phyloP scores from a whole-genome alignment of 2,113 vertebrate genomes.

The Phaethon lepturus region DNA sequence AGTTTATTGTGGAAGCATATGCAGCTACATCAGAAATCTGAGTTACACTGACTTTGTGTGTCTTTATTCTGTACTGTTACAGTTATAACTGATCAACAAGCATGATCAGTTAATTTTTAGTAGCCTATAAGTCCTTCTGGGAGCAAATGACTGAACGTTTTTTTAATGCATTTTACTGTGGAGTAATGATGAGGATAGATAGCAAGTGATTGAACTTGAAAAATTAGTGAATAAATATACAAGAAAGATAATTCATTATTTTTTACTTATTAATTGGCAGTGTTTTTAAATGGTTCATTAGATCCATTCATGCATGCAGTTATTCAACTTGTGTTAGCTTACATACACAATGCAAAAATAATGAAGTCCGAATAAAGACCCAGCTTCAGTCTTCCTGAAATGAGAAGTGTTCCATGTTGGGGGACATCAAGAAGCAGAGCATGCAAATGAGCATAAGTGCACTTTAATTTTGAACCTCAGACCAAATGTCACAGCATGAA shows the following conservation, averaged over 20 bases:
- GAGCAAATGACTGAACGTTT: neutral
- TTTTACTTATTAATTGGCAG: neutral
- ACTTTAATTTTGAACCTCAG: neutral
- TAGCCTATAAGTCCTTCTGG: neutral
- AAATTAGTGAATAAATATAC: neutral
- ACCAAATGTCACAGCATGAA: neutral
- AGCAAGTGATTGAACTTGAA: neutral
- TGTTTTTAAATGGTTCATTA: neutral
- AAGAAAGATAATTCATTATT: neutral
- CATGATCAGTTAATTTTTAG: neutral
- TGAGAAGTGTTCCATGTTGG: neutral
- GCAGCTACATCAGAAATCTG: neutral
- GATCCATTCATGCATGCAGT: neutral
- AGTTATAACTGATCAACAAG: neutral
- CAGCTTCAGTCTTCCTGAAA: neutral
- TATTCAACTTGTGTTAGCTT: neutral
- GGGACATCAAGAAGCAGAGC: neutral
- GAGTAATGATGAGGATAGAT: neutral
- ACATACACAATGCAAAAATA: neutral
- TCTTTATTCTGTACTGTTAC: neutral
- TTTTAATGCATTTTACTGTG: neutral
- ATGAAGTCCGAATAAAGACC: neutral
- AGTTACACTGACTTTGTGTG: neutral
- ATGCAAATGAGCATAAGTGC: neutral
- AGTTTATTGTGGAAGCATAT: neutral